These are phyloP conservation scores for Xestia sexstrigata DNA, from an alignment of 2,888 invertebrate species.

Conservation along the genomic window DNA sequence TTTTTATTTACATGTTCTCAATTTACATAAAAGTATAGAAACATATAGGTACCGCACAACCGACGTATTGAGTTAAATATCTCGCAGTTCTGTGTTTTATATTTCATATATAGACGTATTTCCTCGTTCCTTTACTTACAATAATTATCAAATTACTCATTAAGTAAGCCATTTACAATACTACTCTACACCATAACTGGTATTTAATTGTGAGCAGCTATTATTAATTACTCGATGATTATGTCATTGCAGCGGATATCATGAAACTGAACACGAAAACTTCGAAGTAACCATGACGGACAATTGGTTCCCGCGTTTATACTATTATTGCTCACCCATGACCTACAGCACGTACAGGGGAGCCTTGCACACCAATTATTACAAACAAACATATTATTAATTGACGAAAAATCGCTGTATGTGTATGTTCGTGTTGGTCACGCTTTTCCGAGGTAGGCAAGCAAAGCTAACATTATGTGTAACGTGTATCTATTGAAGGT, in stretches of 20 bases:
- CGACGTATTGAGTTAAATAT: constrained; percentile 14
- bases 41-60: constrained; percentile 6
- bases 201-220: constrained; percentile 65
- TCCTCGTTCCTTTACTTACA: constrained; percentile 56
- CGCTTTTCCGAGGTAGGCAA: constrained; percentile 45
- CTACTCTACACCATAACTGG: constrained; percentile 43
- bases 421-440: constrained; percentile 47
- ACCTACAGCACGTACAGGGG: constrained; percentile 72
- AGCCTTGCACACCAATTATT: constrained; percentile 79
- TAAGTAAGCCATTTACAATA: constrained; percentile 51
- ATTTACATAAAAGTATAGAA: constrained; percentile 50
- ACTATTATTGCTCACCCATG: constrained; percentile 78
- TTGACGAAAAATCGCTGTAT: constrained; percentile 66
- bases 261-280: constrained; percentile 63
- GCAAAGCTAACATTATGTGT: constrained; percentile 3
- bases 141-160: constrained; percentile 45
- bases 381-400: constrained; percentile 67
- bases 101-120: constrained; percentile 43
- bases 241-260: constrained; percentile 73
- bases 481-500: constrained; percentile 47
- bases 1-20: constrained; percentile 26
- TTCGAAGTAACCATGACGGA: constrained; percentile 72
- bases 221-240: constrained; percentile 75
- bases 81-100: constrained; percentile 15
- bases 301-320: constrained; percentile 80